Evolutionary conservation across 2,888 invertebrate genomes (phyloP).

Genomic region (Lucinisca nassula): DNA sequence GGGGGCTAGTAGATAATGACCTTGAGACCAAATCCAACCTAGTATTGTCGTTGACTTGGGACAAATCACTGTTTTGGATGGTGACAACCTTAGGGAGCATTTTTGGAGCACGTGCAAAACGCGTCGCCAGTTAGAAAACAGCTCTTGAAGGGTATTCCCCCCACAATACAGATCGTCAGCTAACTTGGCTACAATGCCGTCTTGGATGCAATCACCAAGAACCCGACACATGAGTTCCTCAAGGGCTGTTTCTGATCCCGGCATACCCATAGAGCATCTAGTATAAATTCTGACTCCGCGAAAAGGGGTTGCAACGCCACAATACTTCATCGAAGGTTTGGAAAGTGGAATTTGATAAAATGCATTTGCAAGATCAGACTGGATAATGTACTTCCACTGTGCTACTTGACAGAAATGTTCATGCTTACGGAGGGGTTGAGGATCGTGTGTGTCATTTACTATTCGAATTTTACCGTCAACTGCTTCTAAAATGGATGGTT

Average conservation of each 20-base stretch:
- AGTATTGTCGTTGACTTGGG: not conserved
- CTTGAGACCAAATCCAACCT: not conserved
- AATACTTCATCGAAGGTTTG: conserved; percentile 62
- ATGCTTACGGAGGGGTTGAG: conserved; percentile 30
- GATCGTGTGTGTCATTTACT: conserved; percentile 33
- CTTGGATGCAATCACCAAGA: no score
- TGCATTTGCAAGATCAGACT: no score
- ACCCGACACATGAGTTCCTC: no score
- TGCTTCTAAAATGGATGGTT: conserved; percentile 26
- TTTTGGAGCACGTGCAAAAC: conserved; percentile 33
- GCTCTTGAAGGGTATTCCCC: conserved; percentile 51
- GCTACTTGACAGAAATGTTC: conserved; percentile 41
- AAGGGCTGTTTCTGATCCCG: conserved; percentile 59
- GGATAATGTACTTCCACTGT: conserved; percentile 64
- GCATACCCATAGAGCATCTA: conserved; percentile 74
- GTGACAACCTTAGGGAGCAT: conserved; percentile 43
- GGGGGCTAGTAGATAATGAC: not conserved
- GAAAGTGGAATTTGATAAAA: no score
- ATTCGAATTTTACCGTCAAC: conserved; percentile 54
- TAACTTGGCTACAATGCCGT: no score
- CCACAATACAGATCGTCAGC: conserved; percentile 71
- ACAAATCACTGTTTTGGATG: conserved; percentile 59
- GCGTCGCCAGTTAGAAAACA: conserved; percentile 45
- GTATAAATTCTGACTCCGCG: conserved; percentile 69
- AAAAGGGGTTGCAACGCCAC: conserved; percentile 54